Conservation (phyloP, 2,888 invertebrate species). For the Clivina fossor region DNA sequence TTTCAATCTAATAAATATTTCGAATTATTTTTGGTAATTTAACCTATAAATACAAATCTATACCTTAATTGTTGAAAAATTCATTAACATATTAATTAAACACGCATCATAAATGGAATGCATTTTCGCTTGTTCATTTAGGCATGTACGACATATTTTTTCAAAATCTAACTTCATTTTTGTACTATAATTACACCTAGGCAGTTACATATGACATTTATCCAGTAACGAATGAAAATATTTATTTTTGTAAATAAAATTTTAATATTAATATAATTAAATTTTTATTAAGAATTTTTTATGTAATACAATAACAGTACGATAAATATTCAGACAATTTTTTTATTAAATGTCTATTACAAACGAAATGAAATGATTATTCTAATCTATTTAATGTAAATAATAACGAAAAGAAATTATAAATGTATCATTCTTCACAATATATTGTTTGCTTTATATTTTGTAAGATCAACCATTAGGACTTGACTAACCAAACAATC, state of each 20-base stretch:
- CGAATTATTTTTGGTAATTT: background rate
- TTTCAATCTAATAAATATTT: slow-evolving; percentile 15
- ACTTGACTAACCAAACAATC: slow-evolving; percentile 93
- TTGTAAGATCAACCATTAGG: slow-evolving; percentile 79
- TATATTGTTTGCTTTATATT: too few relatives aligned
- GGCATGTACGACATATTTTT: slow-evolving; percentile 21
- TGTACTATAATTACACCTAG: too few relatives aligned
- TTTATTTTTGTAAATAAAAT: too few relatives aligned
- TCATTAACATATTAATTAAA: slow-evolving; percentile 23
- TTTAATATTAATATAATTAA: too few relatives aligned
- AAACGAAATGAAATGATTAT: background rate
- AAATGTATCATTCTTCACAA: too few relatives aligned
- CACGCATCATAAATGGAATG: slow-evolving; percentile 11
- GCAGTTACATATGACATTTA: too few relatives aligned
- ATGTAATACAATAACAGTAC: too few relatives aligned
- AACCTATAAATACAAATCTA: background rate
- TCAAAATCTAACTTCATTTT: slow-evolving; percentile 2
- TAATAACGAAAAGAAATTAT: background rate
- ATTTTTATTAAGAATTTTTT: too few relatives aligned
- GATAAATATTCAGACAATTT: background rate
- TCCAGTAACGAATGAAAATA: too few relatives aligned
- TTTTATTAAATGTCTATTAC: background rate
- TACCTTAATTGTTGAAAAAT: slow-evolving; percentile 20
- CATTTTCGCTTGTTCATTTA: slow-evolving; percentile 12
- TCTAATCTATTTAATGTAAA: slow-evolving; percentile 1